Evolutionary conservation across 53 echinoderm and acorn worm species (phyloP).

Genomic region (Luidia sarsii): DNA sequence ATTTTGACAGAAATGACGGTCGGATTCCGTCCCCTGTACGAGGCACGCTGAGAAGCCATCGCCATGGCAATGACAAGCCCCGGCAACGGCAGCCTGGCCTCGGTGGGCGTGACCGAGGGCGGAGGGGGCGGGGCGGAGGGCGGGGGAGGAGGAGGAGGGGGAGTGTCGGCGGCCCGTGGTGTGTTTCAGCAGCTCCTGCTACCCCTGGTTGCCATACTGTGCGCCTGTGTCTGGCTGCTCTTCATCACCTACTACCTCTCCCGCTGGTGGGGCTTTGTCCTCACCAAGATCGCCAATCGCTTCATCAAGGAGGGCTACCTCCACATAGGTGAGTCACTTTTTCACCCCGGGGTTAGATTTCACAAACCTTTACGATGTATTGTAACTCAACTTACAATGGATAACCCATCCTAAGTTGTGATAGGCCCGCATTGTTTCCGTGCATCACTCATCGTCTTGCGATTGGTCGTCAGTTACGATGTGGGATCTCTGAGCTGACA

Average conservation of each 20-base stretch:
- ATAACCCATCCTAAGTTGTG: too few species aligned
- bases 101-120: neutral
- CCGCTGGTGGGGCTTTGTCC: constrained; percentile 71
- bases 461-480: too few species aligned
- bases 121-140: neutral
- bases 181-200: constrained; percentile 8
- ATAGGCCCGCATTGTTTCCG: too few species aligned
- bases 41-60: neutral
- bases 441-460: too few species aligned
- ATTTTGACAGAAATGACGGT: too few species aligned
- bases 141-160: too few species aligned
- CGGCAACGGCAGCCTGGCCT: neutral
- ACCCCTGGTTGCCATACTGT: constrained; percentile 28
- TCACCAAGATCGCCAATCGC: constrained; percentile 82
- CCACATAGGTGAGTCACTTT: constrained; percentile 89
- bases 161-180: neutral
- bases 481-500: too few species aligned
- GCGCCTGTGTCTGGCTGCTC: constrained; percentile 69
- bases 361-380: too few species aligned
- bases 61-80: constrained; percentile 36
- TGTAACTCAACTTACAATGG: too few species aligned
- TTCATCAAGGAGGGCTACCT: constrained; percentile 75
- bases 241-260: constrained; percentile 89
- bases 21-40: too few species aligned
- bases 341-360: too few species aligned